A percentile compares a stretch with the other conserved stretches of the same genome.
Evolutionary conservation across 1,140 invertebrate species (phyloP).

Genomic region (Manduca sexta): DNA sequence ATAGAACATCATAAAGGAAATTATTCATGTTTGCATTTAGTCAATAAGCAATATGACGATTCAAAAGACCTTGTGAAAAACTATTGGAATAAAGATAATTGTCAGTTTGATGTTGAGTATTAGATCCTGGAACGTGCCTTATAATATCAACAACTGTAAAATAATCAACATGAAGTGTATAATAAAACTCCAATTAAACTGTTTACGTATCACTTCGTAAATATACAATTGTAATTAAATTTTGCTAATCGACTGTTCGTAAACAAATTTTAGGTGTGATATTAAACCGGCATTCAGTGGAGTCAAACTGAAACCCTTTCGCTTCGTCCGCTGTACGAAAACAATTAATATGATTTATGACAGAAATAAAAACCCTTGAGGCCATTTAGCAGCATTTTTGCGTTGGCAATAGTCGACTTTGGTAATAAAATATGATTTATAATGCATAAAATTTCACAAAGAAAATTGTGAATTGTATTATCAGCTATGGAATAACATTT

Average conservation of each 20-base stretch:
- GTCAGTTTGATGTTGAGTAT: too few species aligned
- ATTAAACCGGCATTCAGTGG: neutral
- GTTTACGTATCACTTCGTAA: too few species aligned
- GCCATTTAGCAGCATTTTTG: constrained; percentile 49
- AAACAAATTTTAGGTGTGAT: neutral
- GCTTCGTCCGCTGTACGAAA: constrained; percentile 24
- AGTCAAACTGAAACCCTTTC: constrained; percentile 29
- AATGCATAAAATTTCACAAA: constrained; percentile 33
- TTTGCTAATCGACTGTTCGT: constrained; percentile 2
- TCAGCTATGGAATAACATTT: neutral
- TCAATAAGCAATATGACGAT: too few species aligned
- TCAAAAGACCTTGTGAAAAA: too few species aligned
- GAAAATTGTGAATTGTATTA: constrained; percentile 12
- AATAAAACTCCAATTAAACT: too few species aligned
- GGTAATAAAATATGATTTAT: constrained; percentile 55
- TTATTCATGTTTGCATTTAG: too few species aligned
- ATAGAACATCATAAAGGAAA: too few species aligned
- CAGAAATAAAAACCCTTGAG: constrained; percentile 52
- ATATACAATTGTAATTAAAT: neutral
- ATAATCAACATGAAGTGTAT: too few species aligned
- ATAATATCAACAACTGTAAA: too few species aligned
- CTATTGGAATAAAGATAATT: too few species aligned
- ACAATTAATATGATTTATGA: constrained; percentile 62
- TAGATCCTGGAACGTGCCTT: too few species aligned
- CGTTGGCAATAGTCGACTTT: constrained; percentile 44